These are phyloP conservation scores for Aramus guarauna DNA, from an alignment of 2,113 vertebrate species.

Conservation along the genomic window DNA sequence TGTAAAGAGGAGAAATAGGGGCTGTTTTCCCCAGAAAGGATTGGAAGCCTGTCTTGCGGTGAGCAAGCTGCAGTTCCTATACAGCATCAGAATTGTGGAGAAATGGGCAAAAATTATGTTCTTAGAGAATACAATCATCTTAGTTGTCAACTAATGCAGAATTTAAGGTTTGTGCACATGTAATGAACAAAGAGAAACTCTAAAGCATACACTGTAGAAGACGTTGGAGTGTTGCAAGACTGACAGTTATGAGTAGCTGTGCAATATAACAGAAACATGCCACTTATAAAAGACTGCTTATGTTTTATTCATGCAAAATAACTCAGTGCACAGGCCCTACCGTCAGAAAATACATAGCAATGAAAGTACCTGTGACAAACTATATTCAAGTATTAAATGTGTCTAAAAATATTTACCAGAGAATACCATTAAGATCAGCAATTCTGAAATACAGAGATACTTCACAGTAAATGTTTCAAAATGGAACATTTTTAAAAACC, in stretches of 20 bases:
- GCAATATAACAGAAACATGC: neutral
- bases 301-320: constrained; percentile 58
- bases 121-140: neutral
- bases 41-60: neutral
- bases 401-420: neutral
- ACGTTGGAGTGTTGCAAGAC: neutral
- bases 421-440: neutral
- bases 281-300: neutral
- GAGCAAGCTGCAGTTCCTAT: fast-evolving
- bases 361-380: neutral
- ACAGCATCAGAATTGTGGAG: neutral
- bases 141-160: neutral
- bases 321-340: neutral
- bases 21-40: neutral
- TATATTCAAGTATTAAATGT: neutral
- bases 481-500: neutral
- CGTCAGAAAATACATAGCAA: neutral
- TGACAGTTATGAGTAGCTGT: neutral
- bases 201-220: neutral
- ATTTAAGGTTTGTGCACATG: neutral
- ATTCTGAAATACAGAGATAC: neutral
- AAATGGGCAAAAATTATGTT: neutral
- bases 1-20: neutral
- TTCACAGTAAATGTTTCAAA: neutral
- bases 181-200: neutral